Evolutionary conservation across 2,113 vertebrate genomes (phyloP), one percentile per base, ranked within the genome.

Genomic region (Cololabis saira): DNA sequence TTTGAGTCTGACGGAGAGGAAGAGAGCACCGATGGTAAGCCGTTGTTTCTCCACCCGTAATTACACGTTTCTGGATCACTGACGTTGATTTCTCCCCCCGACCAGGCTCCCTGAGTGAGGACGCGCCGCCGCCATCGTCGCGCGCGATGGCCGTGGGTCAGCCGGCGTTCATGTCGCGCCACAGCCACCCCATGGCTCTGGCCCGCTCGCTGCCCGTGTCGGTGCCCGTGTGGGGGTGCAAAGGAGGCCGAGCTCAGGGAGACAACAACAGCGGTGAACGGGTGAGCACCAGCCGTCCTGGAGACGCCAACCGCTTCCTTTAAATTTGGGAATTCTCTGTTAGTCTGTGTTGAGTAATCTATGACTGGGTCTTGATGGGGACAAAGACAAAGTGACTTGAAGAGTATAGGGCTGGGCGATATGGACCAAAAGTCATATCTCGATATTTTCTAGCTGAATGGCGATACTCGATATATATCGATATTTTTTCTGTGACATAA

Each of bases 121-220:
- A 98, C 2, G 90, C 92, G 0, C 93, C 93, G 0, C 93, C 93
- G 0, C 90, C 92, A 0, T 91, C 93, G 0, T 16, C 93, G 10
- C 93, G 44, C 13, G 17, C 85, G 76, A 74, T 95, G 81, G 89
- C 88, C 0, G 1, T 95, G 90, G 90, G 89, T 12, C 88, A 80
- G 74, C 54, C 3, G 7, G 68, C 41, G 1, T 78, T 78, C 68
- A 12, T 87, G 16, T 75, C 82, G 50, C 93, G 87, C 30, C 74
- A 82, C 50, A 80, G 54, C 86, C 87, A 93, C 90, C 79, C 89
- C 81, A 91, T 30, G 88, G 86, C 90, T 4, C 64, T 94, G 83
- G 96, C 96, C 19, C 95, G 95, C 84, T 98, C 96, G 12, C 87
- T 98, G 50, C 96, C 96, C 0, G 94, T 98, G 11, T 95, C 95